phyloP scores from a whole-genome alignment of 2,888 invertebrate species.

The Ophioninae sp. region DNA sequence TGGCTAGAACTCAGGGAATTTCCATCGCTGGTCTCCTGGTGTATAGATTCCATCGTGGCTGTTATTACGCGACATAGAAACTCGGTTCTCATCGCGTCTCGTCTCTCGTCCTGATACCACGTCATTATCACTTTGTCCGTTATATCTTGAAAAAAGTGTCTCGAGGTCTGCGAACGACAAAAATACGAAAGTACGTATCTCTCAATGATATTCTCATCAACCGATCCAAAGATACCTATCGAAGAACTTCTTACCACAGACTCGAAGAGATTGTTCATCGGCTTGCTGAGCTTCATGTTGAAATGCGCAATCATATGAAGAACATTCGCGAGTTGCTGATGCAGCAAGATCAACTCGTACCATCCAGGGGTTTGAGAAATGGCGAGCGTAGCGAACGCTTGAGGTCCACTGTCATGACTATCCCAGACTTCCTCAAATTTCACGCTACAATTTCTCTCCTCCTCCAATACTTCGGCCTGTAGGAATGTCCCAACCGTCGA shows the following conservation, averaged over 20 bases:
- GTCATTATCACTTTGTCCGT: conserved; percentile 74
- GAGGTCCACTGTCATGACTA: conserved; percentile 81
- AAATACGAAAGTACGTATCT: no score
- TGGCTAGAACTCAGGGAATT: conserved; percentile 81
- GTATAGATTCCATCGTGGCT: conserved; percentile 88
- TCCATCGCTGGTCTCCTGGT: conserved; percentile 82
- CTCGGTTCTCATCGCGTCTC: conserved; percentile 86
- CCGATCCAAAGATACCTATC: background rate
- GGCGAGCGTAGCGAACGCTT: conserved; percentile 90
- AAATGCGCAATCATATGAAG: conserved; percentile 91
- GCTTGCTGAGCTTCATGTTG: conserved; percentile 88
- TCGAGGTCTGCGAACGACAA: conserved; percentile 72
- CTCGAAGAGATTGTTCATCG: conserved; percentile 89
- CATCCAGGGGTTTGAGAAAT: conserved; percentile 89
- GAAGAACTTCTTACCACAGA: conserved; percentile 84
- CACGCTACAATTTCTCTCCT: conserved; percentile 81
- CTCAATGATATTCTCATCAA: no score
- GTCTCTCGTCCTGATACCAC: conserved; percentile 84
- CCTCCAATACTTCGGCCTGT: conserved; percentile 80
- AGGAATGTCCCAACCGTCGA: conserved; percentile 42
- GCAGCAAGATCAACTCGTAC: conserved; percentile 89
- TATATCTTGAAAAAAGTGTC: conserved; percentile 78
- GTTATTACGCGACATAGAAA: conserved; percentile 89
- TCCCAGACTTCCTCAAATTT: conserved; percentile 87
- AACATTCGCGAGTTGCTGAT: conserved; percentile 90